These are phyloP conservation scores for Serilophus lunatus DNA, from an alignment of 2,113 vertebrate species.

Conservation along the genomic window DNA sequence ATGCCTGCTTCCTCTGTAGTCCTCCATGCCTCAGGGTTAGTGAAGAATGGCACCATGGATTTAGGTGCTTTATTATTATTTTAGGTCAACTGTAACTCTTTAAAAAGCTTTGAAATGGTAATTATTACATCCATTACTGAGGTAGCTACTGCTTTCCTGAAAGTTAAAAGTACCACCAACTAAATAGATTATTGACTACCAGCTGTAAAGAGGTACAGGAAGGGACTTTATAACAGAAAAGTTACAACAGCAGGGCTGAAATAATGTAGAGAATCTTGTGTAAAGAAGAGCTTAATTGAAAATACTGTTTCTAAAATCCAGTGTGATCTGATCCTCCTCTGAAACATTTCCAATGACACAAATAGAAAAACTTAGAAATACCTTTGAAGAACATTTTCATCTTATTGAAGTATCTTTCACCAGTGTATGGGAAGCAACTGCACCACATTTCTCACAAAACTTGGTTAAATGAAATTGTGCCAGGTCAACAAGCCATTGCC, in stretches of 20 bases:
- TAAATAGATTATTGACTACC: background rate
- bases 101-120: conserved; percentile 4
- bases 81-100: background rate
- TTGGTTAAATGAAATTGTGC: background rate
- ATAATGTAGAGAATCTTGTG: background rate
- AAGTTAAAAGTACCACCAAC: background rate
- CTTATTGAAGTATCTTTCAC: background rate
- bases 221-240: background rate
- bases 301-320: background rate
- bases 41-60: background rate
- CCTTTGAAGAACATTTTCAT: background rate
- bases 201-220: background rate
- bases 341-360: background rate
- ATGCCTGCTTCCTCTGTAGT: background rate
- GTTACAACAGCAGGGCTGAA: background rate
- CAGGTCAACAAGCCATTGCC: background rate
- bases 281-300: background rate
- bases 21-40: background rate
- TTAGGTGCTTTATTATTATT: background rate
- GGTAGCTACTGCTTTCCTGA: background rate
- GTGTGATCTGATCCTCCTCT: background rate
- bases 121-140: background rate
- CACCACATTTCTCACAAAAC: background rate
- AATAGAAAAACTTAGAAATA: background rate
- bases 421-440: background rate